Conservation (phyloP, 2,888 invertebrate genomes). For the Limenitis camilla region DNA sequence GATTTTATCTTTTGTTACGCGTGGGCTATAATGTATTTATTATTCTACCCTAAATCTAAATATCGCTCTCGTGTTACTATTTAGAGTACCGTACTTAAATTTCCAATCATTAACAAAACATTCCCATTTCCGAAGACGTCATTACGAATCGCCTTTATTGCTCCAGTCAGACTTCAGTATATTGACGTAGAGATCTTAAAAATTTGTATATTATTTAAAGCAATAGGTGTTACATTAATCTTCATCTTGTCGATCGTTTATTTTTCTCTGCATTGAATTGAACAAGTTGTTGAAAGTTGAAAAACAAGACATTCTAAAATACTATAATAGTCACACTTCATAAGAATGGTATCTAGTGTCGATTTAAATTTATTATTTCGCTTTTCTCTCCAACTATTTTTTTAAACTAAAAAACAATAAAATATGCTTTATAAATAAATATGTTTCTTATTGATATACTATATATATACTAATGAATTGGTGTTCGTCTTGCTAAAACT, state of each 20-base stretch:
- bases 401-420: too few species aligned
- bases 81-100: conserved; percentile 5
- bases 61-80: conserved; percentile 9
- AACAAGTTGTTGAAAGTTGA: neutral
- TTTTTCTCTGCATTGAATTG: neutral
- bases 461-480: too few species aligned
- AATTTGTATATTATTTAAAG: neutral
- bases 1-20: conserved; percentile 2
- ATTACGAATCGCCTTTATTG: neutral
- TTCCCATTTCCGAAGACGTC: conserved; percentile 1
- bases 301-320: too few species aligned
- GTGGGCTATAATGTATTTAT: conserved; percentile 5
- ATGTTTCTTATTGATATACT: too few species aligned
- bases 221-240: neutral
- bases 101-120: neutral
- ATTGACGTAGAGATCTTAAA: conserved; percentile 3
- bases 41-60: neutral
- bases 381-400: too few species aligned
- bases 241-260: neutral
- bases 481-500: too few species aligned
- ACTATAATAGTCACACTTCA: too few species aligned
- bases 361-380: too few species aligned
- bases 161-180: neutral
- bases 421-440: too few species aligned
- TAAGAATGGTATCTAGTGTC: too few species aligned